Evolutionary conservation across 2,888 invertebrate species (phyloP).

Genomic region (Keiferia lycopersicella): DNA sequence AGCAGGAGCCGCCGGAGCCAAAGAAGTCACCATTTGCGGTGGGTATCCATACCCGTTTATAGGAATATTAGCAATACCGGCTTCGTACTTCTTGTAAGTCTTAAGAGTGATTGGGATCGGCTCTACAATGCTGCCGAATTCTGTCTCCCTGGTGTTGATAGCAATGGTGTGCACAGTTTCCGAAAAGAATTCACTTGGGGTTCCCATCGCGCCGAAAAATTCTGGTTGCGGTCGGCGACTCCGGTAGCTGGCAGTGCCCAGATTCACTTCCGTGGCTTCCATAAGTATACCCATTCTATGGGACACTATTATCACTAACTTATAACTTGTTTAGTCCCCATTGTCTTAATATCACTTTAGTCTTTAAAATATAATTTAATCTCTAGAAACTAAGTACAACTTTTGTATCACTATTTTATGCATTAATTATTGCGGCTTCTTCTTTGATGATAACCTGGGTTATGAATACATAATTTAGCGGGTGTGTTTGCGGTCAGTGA

Average conservation of each 20-base stretch:
- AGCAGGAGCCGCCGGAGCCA: conserved; percentile 40
- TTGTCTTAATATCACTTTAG: conserved; percentile 49
- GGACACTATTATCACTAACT: conserved; percentile 53
- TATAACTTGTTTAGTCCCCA: conserved; percentile 48
- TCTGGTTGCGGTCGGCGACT: conserved; percentile 55
- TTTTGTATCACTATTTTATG: conserved; percentile 26
- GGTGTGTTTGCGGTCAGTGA: conserved; percentile 44
- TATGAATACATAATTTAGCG: conserved; percentile 27
- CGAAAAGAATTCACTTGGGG: conserved; percentile 61
- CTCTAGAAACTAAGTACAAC: conserved; percentile 25
- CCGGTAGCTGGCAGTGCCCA: conserved; percentile 65
- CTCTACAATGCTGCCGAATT: conserved; percentile 68
- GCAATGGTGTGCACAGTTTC: conserved; percentile 69
- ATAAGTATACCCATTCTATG: conserved; percentile 79
- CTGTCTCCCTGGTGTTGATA: conserved; percentile 70
- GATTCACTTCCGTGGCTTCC: conserved; percentile 73
- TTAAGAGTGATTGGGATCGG: conserved; percentile 69
- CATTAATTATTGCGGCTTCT: conserved; percentile 1
- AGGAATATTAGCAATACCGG: conserved; percentile 43
- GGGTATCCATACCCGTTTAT: conserved; percentile 56
- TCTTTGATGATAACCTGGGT: conserved; percentile 24
- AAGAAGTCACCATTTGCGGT: conserved; percentile 51
- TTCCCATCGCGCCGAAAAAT: conserved; percentile 64
- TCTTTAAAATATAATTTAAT: conserved; percentile 48
- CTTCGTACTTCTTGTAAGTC: conserved; percentile 59